phyloP scores from a whole-genome alignment of 2,888 invertebrate genomes.

The Scaptomyza caliginosa region DNA sequence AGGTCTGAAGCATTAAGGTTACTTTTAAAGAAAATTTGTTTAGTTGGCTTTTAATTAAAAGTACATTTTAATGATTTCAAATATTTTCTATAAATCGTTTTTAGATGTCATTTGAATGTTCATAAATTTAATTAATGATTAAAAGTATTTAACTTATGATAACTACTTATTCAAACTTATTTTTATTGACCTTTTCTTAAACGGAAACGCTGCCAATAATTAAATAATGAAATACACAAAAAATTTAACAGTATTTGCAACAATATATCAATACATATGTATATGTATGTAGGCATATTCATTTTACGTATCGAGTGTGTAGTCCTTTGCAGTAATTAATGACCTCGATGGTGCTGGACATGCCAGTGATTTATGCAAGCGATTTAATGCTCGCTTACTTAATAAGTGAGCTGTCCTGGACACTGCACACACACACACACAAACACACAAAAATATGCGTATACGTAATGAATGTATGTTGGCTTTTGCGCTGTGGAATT shows the following conservation, averaged over 20 bases:
- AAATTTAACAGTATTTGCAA: neutral
- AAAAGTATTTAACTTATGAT: neutral
- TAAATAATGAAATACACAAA: conserved; percentile 60
- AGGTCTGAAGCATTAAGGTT: too few relatives aligned
- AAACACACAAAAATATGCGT: conserved; percentile 12
- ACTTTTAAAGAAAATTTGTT: too few relatives aligned
- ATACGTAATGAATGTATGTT: conserved; percentile 48
- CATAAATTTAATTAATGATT: neutral
- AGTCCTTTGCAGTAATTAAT: conserved; percentile 67
- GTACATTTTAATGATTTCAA: too few relatives aligned
- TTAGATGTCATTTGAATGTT: too few relatives aligned
- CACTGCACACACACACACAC: conserved; percentile 2
- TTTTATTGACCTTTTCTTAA: conserved; percentile 27
- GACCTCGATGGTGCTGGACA: conserved; percentile 47
- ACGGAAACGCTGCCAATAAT: conserved; percentile 62
- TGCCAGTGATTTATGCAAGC: conserved; percentile 70
- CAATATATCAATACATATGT: conserved; percentile 32
- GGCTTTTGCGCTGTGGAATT: too few relatives aligned
- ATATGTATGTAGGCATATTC: conserved; percentile 22
- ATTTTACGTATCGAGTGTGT: conserved; percentile 8
- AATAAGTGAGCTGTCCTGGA: conserved; percentile 50
- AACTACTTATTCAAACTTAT: neutral
- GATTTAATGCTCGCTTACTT: conserved; percentile 64
- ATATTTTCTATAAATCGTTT: neutral
- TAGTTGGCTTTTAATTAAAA: too few relatives aligned